Evolutionary conservation across 1,140 invertebrate genomes (phyloP).

Genomic region (Planococcus citri): DNA sequence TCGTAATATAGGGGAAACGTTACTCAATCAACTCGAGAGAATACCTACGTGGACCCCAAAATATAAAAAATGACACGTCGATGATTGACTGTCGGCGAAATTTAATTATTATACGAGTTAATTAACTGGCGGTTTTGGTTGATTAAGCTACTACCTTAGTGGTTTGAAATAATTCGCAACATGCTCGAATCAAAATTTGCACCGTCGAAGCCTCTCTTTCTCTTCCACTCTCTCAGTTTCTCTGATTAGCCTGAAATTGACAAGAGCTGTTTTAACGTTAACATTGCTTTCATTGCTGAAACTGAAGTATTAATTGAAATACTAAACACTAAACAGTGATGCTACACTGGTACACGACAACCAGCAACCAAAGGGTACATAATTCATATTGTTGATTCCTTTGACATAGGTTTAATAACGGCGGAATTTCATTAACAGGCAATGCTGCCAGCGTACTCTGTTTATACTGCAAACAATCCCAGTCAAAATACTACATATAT

Average conservation of each 20-base stretch:
- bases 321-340: conserved; percentile 2
- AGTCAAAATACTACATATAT: no score
- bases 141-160: no score
- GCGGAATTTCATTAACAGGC: conserved; percentile 1
- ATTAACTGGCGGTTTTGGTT: not conserved
- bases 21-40: no score
- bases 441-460: not conserved
- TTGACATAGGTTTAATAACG: conserved; percentile 5
- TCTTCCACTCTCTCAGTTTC: no score
- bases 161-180: not conserved
- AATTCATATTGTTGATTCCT: not conserved
- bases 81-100: not conserved
- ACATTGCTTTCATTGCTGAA: not conserved
- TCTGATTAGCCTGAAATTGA: conserved; percentile 2
- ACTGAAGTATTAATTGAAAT: conserved; percentile 4
- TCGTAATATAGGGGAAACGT: no score
- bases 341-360: not conserved
- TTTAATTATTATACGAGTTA: not conserved
- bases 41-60: no score
- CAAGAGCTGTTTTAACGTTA: not conserved
- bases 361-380: not conserved
- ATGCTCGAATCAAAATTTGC: not conserved
- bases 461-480: not conserved
- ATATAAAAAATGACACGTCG: no score
- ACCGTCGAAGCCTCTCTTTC: not conserved